phyloP scores from a whole-genome alignment of 2,797 vertebrate genomes.

The Psittacula echo region DNA sequence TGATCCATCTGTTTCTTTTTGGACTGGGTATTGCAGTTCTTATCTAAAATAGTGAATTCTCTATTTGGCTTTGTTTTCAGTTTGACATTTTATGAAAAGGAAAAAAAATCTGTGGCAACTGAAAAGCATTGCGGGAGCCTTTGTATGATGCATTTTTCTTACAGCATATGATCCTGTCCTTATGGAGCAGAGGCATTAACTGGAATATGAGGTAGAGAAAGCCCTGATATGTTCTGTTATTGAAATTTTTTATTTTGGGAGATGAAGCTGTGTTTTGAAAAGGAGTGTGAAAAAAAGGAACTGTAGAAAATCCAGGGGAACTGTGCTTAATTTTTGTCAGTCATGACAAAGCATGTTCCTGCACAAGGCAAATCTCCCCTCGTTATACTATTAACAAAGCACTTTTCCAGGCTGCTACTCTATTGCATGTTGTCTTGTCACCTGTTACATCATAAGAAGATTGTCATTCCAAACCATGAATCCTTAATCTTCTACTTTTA shows the following conservation, averaged over 20 bases:
- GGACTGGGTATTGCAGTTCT: background rate
- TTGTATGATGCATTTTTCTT: background rate
- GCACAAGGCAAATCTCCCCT: background rate
- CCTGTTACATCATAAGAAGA: constrained; percentile 69
- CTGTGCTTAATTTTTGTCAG: background rate
- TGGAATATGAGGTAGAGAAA: background rate
- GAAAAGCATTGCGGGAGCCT: background rate
- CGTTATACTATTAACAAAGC: background rate
- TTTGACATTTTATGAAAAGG: background rate
- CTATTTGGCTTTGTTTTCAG: background rate
- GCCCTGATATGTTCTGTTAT: background rate
- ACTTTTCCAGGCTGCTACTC: constrained; percentile 1
- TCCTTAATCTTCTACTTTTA: constrained; percentile 69
- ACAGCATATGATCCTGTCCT: background rate
- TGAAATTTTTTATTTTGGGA: background rate
- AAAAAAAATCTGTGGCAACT: background rate
- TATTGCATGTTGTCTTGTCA: constrained; percentile 9
- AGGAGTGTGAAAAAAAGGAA: background rate
- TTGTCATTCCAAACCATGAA: constrained; percentile 53
- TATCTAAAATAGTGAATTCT: background rate
- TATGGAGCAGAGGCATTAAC: background rate
- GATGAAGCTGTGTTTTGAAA: background rate
- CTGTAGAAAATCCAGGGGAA: background rate
- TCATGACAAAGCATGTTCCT: background rate
- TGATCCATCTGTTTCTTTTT: background rate